These are phyloP conservation scores for Panzeria rudis DNA, from an alignment of 2,888 invertebrate species.

Conservation along the genomic window DNA sequence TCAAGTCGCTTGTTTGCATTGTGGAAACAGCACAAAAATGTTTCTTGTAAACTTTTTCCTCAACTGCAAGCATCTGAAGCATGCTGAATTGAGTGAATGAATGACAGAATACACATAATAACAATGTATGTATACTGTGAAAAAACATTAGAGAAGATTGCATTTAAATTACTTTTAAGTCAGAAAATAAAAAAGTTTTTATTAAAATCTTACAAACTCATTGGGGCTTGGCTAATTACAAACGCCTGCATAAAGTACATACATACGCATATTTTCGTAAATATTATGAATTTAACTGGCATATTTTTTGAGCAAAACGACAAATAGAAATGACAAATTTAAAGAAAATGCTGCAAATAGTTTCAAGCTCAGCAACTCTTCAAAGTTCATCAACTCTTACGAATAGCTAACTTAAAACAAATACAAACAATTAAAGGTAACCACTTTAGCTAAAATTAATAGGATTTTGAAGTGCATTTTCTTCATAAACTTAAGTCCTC, in stretches of 20 bases:
- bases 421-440: no score
- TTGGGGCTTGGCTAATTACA: constrained; percentile 70
- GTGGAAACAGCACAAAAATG: constrained; percentile 21
- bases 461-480: no score
- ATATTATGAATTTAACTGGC: background rate
- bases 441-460: no score
- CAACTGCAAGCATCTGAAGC: constrained; percentile 40
- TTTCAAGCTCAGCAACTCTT: no score
- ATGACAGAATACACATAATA: constrained; percentile 5
- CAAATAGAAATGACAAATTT: background rate
- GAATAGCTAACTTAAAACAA: no score
- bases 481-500: no score
- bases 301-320: background rate
- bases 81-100: background rate
- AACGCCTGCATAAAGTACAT: constrained; percentile 59
- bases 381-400: no score
- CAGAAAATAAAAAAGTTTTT: constrained; percentile 13
- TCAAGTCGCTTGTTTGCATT: no score
- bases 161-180: constrained; percentile 21
- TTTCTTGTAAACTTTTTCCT: background rate
- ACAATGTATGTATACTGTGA: background rate
- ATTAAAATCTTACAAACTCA: constrained; percentile 56
- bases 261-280: background rate
- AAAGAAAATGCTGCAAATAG: background rate
- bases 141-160: background rate